Percentiles rank a stretch among this genome's conserved stretches.
Conservation (phyloP, 1,140 invertebrate genomes). For the Micrasema minimum region DNA sequence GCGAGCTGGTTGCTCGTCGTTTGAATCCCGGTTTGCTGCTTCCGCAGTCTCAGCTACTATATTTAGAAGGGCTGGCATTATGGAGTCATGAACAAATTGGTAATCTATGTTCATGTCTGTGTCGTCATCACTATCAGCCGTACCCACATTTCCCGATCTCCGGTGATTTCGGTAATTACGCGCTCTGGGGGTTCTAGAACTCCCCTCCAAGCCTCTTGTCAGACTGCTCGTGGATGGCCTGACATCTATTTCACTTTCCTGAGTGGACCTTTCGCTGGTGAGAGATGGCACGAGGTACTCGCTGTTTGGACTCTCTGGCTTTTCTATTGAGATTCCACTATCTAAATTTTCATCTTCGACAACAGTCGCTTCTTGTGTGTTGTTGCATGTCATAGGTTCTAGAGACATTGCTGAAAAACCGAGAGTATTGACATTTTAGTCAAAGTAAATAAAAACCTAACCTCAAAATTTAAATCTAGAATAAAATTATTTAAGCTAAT, state of each 20-base stretch:
- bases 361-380: no score
- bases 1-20: slow-evolving; percentile 2
- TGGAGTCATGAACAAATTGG: slow-evolving; percentile 5
- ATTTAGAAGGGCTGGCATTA: no score
- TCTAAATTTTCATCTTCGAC: slow-evolving; percentile 62
- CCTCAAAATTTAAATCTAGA: no score
- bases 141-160: background rate
- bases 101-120: slow-evolving; percentile 33
- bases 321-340: slow-evolving; percentile 63
- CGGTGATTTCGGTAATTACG: slow-evolving; percentile 39
- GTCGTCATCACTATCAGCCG: slow-evolving; percentile 46
- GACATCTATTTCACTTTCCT: slow-evolving; percentile 3
- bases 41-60: background rate
- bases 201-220: background rate
- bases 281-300: slow-evolving; percentile 56
- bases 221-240: slow-evolving; percentile 34
- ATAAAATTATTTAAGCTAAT: no score
- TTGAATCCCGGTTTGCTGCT: background rate
- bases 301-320: slow-evolving; percentile 64
- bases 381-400: background rate
- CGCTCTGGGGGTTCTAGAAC: background rate
- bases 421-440: background rate
- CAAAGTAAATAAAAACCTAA: background rate
- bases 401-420: slow-evolving; percentile 23
- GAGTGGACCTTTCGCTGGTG: slow-evolving; percentile 9